These are phyloP conservation scores for Chrosomus eos DNA, from an alignment of 2,797 vertebrate genomes.

Conservation along the genomic window DNA sequence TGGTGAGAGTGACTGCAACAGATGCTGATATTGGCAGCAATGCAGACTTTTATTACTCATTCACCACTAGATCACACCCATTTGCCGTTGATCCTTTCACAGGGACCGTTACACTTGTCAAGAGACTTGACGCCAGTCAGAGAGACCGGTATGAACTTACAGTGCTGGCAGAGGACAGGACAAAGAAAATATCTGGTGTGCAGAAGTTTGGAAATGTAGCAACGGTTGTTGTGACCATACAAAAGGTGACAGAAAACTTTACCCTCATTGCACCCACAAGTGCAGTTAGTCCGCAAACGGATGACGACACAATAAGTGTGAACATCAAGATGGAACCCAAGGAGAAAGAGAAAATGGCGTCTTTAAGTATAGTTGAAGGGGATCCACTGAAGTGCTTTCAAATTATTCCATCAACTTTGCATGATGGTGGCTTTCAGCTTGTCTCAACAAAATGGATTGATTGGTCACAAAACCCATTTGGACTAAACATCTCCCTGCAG, in stretches of 20 bases:
- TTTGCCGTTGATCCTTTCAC: slow-evolving; percentile 90
- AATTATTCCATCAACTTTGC: slow-evolving; percentile 81
- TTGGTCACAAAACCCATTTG: slow-evolving; percentile 84
- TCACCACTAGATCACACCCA: slow-evolving; percentile 82
- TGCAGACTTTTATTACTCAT: slow-evolving; percentile 90
- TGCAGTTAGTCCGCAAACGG: slow-evolving; percentile 62
- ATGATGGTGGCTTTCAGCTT: slow-evolving; percentile 84
- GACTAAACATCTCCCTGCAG: slow-evolving; percentile 92
- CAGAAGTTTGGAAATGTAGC: slow-evolving; percentile 90
- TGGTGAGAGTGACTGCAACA: slow-evolving; percentile 89
- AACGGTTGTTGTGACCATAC: slow-evolving; percentile 81
- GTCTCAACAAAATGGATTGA: slow-evolving; percentile 86
- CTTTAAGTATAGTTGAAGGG: slow-evolving; percentile 84
- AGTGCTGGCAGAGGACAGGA: slow-evolving; percentile 92
- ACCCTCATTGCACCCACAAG: slow-evolving; percentile 75
- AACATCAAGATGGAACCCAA: slow-evolving; percentile 79
- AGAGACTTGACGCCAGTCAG: slow-evolving; percentile 84
- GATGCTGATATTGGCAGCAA: slow-evolving; percentile 94
- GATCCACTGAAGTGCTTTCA: slow-evolving; percentile 87
- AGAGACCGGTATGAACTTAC: slow-evolving; percentile 84
- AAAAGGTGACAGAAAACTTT: slow-evolving; percentile 74
- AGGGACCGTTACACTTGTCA: slow-evolving; percentile 83
- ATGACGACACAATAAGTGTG: slow-evolving; percentile 76
- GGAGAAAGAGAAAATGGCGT: slow-evolving; percentile 77
- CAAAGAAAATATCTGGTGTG: slow-evolving; percentile 87